phyloP scores from a whole-genome alignment of 2,797 vertebrate genomes.

The Scleropages formosus region DNA sequence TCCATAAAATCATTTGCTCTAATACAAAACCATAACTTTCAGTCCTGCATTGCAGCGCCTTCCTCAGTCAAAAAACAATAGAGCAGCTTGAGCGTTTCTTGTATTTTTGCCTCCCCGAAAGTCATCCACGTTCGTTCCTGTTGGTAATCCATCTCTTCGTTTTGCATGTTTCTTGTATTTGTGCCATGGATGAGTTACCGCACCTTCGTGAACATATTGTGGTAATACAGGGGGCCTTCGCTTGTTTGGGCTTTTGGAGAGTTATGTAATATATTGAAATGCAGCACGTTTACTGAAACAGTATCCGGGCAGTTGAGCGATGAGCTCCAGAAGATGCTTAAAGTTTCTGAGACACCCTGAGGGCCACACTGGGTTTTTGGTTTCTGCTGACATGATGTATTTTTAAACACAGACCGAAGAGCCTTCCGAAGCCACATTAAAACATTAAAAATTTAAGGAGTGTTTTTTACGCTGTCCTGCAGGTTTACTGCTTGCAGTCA shows the following conservation, averaged over 20 bases:
- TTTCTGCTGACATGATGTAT: neutral
- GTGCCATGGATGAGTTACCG: neutral
- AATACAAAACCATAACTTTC: no score
- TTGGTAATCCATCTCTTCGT: neutral
- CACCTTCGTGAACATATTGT: neutral
- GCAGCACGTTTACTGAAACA: slow-evolving; percentile 41
- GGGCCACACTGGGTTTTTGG: neutral
- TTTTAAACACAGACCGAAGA: no score
- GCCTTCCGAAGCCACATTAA: no score
- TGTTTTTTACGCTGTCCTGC: neutral
- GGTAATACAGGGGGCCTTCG: neutral
- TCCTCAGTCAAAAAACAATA: neutral
- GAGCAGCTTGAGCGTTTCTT: neutral
- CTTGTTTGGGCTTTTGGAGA: slow-evolving; percentile 17
- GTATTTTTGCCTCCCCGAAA: neutral
- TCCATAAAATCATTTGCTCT: slow-evolving; percentile 8
- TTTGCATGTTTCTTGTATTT: neutral
- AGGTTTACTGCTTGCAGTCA: neutral
- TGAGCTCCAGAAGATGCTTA: slow-evolving; percentile 33
- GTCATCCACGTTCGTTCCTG: neutral
- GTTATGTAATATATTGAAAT: slow-evolving; percentile 47
- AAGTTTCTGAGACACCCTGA: neutral
- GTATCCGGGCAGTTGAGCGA: slow-evolving; percentile 37
- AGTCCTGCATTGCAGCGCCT: no score
- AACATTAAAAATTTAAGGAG: no score